Percentiles rank a stretch among this genome's conserved stretches.
phyloP scores from a whole-genome alignment of 2,113 vertebrate genomes.

The Pachyramphus minor region DNA sequence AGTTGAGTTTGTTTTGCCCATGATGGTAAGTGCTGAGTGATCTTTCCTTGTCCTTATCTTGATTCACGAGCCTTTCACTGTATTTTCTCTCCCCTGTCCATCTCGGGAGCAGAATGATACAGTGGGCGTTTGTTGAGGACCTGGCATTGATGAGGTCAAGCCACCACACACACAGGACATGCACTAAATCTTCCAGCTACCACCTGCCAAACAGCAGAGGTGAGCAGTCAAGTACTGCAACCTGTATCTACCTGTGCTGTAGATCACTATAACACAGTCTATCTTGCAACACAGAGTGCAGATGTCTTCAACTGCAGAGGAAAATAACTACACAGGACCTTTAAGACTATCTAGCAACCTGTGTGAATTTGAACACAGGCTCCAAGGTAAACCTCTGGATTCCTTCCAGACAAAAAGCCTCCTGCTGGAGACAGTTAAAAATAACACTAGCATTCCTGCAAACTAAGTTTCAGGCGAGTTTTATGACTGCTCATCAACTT shows the following conservation, averaged over 20 bases:
- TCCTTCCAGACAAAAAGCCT: background rate
- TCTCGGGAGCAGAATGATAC: background rate
- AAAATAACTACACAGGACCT: background rate
- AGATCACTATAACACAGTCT: background rate
- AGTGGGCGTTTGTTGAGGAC: background rate
- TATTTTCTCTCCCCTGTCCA: background rate
- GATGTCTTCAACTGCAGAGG: background rate
- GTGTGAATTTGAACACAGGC: background rate
- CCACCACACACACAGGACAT: background rate
- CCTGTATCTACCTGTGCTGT: rapidly evolving
- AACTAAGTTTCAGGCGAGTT: background rate
- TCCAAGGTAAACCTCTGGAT: background rate
- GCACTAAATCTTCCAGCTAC: background rate
- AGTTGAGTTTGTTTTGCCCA: background rate
- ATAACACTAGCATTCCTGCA: background rate
- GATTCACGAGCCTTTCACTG: rapidly evolving
- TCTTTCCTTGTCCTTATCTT: background rate
- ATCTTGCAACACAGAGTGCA: background rate
- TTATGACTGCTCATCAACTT: background rate
- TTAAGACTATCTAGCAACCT: background rate
- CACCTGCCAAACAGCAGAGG: background rate
- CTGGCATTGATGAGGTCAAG: background rate
- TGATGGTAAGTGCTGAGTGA: background rate
- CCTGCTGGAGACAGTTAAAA: conserved; percentile 15
- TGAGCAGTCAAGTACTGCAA: background rate